phyloP scores from a whole-genome alignment of 2,113 vertebrate genomes.

The Brevimyrus niger region DNA sequence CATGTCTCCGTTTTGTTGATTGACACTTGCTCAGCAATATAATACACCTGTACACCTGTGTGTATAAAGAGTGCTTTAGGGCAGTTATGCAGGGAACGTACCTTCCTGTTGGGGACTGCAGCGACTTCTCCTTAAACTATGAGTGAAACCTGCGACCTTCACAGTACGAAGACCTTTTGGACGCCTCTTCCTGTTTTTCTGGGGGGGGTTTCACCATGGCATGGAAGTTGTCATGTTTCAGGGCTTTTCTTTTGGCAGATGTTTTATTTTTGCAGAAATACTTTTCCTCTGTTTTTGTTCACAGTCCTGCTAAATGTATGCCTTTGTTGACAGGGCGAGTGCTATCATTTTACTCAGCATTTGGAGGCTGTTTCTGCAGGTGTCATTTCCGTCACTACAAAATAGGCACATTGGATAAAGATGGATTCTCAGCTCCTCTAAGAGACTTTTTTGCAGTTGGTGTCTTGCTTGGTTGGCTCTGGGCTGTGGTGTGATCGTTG shows the following conservation, averaged over 20 bases:
- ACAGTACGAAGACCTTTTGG: neutral
- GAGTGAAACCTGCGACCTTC: neutral
- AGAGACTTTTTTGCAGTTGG: neutral
- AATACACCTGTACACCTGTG: neutral
- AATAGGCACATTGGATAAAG: neutral
- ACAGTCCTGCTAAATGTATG: neutral
- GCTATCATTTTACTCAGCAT: neutral
- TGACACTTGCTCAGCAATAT: neutral
- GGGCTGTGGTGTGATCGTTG: neutral
- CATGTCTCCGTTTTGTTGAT: neutral
- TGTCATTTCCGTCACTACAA: neutral
- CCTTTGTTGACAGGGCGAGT: neutral
- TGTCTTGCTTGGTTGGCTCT: no score
- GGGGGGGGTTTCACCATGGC: neutral
- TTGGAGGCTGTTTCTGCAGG: neutral
- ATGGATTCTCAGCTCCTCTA: neutral
- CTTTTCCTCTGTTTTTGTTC: neutral
- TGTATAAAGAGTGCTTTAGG: neutral
- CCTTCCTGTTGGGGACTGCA: neutral
- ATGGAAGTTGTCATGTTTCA: neutral
- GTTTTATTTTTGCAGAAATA: neutral
- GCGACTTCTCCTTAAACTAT: neutral
- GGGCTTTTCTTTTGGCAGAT: neutral
- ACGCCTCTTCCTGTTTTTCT: neutral
- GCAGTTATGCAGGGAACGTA: neutral